Conservation (phyloP, 2,113 vertebrate species). For the Lepus timidus region DNA sequence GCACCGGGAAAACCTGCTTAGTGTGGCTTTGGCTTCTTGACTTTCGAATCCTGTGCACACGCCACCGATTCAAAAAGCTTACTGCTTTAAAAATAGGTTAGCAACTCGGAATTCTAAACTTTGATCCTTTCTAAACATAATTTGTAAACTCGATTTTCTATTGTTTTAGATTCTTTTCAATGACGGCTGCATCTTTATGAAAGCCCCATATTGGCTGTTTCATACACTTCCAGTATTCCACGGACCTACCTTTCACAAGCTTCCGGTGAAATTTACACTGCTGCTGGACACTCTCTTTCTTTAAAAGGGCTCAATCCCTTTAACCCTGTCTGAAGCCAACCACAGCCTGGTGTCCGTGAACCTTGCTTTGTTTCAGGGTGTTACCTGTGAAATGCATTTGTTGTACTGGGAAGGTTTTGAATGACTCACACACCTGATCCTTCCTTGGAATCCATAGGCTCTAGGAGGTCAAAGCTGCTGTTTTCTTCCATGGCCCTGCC, state of each 20-base stretch:
- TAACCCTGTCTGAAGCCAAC: neutral
- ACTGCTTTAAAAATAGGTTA: neutral
- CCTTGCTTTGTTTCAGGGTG: neutral
- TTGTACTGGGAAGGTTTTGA: conserved; percentile 41
- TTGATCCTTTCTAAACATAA: neutral
- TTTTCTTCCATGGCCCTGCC: conserved; percentile 4
- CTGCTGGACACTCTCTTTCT: accelerated
- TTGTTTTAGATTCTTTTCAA: neutral
- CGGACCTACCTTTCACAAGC: neutral
- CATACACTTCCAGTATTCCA: neutral
- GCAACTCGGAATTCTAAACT: neutral
- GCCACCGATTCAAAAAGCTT: neutral
- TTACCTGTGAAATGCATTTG: conserved; percentile 58
- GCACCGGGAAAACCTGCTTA: neutral
- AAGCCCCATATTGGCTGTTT: neutral
- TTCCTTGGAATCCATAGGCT: conserved; percentile 18
- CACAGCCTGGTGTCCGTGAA: neutral
- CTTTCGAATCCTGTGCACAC: neutral
- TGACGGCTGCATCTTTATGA: neutral
- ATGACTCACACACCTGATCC: conserved; percentile 74
- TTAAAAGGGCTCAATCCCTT: neutral
- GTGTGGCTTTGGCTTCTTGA: neutral
- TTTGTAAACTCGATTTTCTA: neutral
- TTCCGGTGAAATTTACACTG: neutral
- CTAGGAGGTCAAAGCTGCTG: conserved; percentile 49